phyloP scores from a whole-genome alignment of 1,140 invertebrate species.

The Formica selysi region DNA sequence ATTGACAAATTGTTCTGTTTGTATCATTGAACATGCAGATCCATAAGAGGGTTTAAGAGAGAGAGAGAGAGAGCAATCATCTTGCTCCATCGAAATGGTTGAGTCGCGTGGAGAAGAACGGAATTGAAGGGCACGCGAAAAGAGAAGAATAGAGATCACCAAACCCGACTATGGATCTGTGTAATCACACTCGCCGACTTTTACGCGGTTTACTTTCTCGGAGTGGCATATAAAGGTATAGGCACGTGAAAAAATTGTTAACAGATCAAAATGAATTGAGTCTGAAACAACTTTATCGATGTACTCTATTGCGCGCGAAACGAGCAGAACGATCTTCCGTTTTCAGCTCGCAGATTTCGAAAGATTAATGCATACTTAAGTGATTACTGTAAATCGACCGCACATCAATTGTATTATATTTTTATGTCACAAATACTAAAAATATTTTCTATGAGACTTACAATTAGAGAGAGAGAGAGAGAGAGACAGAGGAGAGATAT shows the following conservation, averaged over 20 bases:
- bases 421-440: too few species aligned
- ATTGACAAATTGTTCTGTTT: slow-evolving; percentile 59
- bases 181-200: slow-evolving; percentile 41
- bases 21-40: slow-evolving; percentile 37
- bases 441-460: too few species aligned
- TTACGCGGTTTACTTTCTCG: slow-evolving; percentile 37
- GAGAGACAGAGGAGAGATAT: too few species aligned
- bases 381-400: too few species aligned
- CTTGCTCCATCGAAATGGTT: neutral
- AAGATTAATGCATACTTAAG: too few species aligned
- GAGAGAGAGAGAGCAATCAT: neutral
- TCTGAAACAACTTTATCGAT: too few species aligned
- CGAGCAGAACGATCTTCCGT: too few species aligned
- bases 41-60: neutral
- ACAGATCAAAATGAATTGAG: slow-evolving; percentile 27
- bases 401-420: too few species aligned
- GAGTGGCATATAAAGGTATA: slow-evolving; percentile 30
- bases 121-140: neutral
- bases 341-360: too few species aligned
- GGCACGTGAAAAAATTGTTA: slow-evolving; percentile 62
- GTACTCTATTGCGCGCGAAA: too few species aligned
- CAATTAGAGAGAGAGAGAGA: too few species aligned
- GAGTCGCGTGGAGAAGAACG: slow-evolving; percentile 27
- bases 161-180: slow-evolving; percentile 22
- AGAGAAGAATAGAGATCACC: slow-evolving; percentile 4